Evolutionary conservation across 2,797 vertebrate species (phyloP).

Genomic region (Tragelaphus oryx): DNA sequence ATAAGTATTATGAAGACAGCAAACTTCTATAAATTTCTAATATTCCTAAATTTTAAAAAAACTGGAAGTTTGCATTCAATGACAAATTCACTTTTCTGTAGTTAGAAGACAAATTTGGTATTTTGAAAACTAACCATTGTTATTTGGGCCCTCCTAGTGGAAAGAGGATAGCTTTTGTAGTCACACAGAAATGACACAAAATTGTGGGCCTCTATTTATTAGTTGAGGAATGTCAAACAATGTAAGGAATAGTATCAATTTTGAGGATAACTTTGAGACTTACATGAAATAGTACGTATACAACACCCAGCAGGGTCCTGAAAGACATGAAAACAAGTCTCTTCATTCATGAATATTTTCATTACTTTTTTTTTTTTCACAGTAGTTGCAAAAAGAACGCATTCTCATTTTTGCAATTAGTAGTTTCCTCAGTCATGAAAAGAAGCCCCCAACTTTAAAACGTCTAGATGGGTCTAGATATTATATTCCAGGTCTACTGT

Average conservation of each 20-base stretch:
- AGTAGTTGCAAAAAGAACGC: background rate
- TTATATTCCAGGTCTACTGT: background rate
- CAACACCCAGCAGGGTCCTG: background rate
- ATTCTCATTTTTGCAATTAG: background rate
- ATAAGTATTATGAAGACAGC: conserved; percentile 8
- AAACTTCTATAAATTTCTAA: conserved; percentile 36
- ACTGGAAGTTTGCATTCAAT: background rate
- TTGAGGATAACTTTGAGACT: background rate
- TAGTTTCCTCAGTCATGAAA: background rate
- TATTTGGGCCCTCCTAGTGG: background rate
- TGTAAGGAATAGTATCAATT: background rate
- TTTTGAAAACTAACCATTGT: conserved; percentile 23
- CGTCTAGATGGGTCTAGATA: background rate
- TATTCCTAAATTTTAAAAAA: background rate
- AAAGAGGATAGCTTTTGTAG: background rate
- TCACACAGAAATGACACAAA: background rate
- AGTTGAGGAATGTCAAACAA: background rate
- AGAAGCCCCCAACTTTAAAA: background rate
- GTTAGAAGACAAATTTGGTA: background rate
- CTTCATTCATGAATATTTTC: background rate
- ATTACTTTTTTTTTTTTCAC: background rate
- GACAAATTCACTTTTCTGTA: background rate
- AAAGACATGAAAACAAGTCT: rapidly evolving
- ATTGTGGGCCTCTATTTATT: background rate
- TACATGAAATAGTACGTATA: background rate